Evolutionary conservation across 1,140 invertebrate genomes (phyloP), one percentile per base, ranked within the genome.

Genomic region (Philotrypesis tridentata): DNA sequence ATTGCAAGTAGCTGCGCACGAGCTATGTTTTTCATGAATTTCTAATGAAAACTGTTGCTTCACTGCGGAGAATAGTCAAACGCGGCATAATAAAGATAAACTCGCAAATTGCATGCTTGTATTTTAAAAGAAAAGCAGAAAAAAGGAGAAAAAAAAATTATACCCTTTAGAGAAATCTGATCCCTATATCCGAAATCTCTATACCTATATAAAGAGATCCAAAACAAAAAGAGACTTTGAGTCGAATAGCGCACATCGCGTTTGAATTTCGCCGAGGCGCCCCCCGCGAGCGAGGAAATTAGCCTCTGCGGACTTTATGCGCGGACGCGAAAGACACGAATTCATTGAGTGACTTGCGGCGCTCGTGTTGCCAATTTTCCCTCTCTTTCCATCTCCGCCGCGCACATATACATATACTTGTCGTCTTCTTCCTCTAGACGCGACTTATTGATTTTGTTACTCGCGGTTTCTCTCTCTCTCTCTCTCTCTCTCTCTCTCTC

Each of bases 371-470:
- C 74, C 74, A 67, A 76, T 67, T 76, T 67, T 23, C 37, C 33
- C 60, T 21, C 74, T 48, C 33, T 43, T 74, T 33, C 6, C 31
- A n/a, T 61, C 43, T 74, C 31, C 29, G 31, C n/a, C n/a, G n/a
- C n/a, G n/a, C n/a, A n/a, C n/a, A n/a, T n/a, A n/a, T n/a, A n/a
- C n/a, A n/a, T n/a, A n/a, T n/a, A n/a, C n/a, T 63, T 8, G n/a
- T 67, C 31, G 31, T 76, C 74, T 76, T 29, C 14, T 76, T 65
- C 40, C 60, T 76, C 73, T 23, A 67, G 74, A 76, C 74, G 17
- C 31, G 61, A 63, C 60, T 76, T 76, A 76, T 76, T 65, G 74
- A 76, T 76, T 67, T 76, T 76, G 33, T 67, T 65, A 37, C 73
- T 37, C 55, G 60, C 27, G 73, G 48, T 75, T 33, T 29, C 48